Evolutionary conservation across 2,888 invertebrate genomes (phyloP).

Genomic region (Drosophila neonasuta): DNA sequence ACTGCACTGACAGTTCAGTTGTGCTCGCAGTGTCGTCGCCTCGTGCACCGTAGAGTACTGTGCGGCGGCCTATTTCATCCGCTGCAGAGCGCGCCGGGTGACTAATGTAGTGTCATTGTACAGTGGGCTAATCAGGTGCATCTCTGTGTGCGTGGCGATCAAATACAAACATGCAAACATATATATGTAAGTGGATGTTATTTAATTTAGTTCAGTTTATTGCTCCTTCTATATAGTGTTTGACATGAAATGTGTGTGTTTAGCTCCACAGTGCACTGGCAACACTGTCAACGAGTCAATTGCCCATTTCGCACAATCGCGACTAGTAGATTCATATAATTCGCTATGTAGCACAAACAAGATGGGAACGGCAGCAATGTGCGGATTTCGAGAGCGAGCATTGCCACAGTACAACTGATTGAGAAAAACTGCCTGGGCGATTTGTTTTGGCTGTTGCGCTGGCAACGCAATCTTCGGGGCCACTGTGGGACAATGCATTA

Average conservation of each 20-base stretch:
- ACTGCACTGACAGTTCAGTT: slow-evolving; percentile 25
- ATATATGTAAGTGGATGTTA: neutral
- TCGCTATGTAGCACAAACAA: slow-evolving; percentile 5
- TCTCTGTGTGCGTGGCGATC: neutral
- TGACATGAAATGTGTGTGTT: neutral
- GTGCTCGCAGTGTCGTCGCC: slow-evolving; percentile 5
- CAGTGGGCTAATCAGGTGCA: slow-evolving; percentile 12
- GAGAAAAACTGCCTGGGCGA: slow-evolving; percentile 23
- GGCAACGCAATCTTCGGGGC: slow-evolving; percentile 36
- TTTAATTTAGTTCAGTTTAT: neutral
- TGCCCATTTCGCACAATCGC: slow-evolving; percentile 18
- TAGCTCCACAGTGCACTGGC: slow-evolving; percentile 8
- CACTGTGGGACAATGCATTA: slow-evolving; percentile 11
- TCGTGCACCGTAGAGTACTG: slow-evolving; percentile 7
- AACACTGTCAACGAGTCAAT: slow-evolving; percentile 16
- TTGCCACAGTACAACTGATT: slow-evolving; percentile 23
- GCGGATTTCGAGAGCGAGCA: slow-evolving; percentile 6
- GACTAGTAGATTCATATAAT: slow-evolving; percentile 14
- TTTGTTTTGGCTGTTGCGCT: slow-evolving; percentile 53
- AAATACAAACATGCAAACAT: neutral
- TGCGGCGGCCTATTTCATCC: slow-evolving; percentile 21
- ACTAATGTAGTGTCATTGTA: slow-evolving; percentile 24
- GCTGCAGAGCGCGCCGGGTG: slow-evolving; percentile 16
- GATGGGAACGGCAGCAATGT: neutral
- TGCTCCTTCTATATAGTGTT: neutral